Percentiles rank a stretch among this genome's conserved stretches.
phyloP scores from a whole-genome alignment of 2,113 vertebrate genomes.

The Struthidea cinerea region DNA sequence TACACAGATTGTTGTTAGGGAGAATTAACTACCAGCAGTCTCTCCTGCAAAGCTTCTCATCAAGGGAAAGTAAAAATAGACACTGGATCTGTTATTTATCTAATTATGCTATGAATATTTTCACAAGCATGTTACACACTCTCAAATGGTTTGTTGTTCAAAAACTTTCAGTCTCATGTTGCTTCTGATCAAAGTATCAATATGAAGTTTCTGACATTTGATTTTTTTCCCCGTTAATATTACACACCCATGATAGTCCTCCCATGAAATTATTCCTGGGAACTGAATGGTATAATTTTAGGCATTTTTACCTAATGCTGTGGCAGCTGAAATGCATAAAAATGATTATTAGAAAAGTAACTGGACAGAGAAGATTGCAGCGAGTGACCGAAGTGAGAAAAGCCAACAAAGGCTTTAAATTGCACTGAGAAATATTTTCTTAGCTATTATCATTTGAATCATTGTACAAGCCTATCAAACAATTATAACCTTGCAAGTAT shows the following conservation, averaged over 20 bases:
- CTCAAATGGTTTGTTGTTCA: slow-evolving; percentile 77
- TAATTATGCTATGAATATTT: slow-evolving; percentile 87
- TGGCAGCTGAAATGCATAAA: not conserved
- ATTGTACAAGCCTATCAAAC: not conserved
- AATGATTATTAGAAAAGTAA: not conserved
- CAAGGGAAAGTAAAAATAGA: slow-evolving; percentile 87
- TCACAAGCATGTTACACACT: slow-evolving; percentile 78
- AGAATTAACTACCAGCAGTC: slow-evolving; percentile 96
- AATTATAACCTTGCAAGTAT: not conserved
- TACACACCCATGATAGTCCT: not conserved
- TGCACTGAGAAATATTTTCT: not conserved
- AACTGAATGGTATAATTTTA: not conserved
- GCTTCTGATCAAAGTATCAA: slow-evolving; percentile 70
- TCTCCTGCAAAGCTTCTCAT: slow-evolving; percentile 91
- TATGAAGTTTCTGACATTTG: slow-evolving; percentile 43
- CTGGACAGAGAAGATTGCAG: not conserved
- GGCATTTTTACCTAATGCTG: not conserved
- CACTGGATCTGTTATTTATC: slow-evolving; percentile 86
- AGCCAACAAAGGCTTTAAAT: not conserved
- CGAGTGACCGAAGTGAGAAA: not conserved
- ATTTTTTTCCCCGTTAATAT: not conserved
- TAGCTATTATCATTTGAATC: not conserved
- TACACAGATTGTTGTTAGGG: slow-evolving; percentile 97
- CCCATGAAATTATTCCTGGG: not conserved
- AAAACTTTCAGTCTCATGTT: slow-evolving; percentile 68